Conservation (phyloP, 2,888 invertebrate species). For the Strigamia transsilvanica region DNA sequence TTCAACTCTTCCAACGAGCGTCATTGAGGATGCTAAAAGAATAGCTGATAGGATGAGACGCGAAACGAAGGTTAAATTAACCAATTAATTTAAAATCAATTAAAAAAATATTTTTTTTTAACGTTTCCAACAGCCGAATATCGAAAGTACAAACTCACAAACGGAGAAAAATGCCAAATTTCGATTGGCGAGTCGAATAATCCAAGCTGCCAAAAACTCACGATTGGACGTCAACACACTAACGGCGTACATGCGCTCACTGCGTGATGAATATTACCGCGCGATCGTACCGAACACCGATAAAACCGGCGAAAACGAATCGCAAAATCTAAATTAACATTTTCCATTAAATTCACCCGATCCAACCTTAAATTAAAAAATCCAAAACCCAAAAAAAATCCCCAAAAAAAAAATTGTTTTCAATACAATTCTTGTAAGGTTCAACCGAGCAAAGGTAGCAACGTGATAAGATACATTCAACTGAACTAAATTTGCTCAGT, state of each 20-base stretch:
- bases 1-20: conserved; percentile 48
- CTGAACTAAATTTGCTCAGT: conserved; percentile 24
- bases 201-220: conserved; percentile 23
- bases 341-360: not conserved
- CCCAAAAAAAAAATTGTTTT: conserved; percentile 19
- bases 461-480: conserved; percentile 17
- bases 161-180: conserved; percentile 10
- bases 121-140: not conserved
- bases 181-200: conserved; percentile 16
- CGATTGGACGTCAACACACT: not conserved
- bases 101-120: not conserved
- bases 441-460: conserved; percentile 33
- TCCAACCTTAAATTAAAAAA: not conserved
- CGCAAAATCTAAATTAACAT: not conserved
- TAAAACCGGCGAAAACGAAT: not conserved
- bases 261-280: conserved; percentile 22
- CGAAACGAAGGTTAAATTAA: conserved; percentile 20
- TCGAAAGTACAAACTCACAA: not conserved
- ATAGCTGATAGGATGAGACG: not conserved
- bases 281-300: not conserved
- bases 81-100: not conserved
- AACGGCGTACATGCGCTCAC: not conserved
- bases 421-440: conserved; percentile 17
- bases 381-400: no score
- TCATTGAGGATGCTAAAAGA: conserved; percentile 50